phyloP scores from a whole-genome alignment of 1,140 invertebrate species.

The Acyrthosiphon pisum region DNA sequence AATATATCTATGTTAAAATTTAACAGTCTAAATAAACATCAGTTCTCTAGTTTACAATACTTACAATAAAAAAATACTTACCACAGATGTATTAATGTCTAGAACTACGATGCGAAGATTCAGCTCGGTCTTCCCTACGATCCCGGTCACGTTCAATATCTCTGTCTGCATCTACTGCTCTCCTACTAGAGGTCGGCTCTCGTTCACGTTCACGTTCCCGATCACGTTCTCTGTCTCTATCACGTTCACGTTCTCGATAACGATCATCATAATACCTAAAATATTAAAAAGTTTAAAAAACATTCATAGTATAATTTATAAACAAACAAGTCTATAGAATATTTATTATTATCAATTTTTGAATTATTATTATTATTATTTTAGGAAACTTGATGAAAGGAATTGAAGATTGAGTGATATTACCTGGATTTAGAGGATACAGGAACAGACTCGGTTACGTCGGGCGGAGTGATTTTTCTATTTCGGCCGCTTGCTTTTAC shows the following conservation, averaged over 20 bases:
- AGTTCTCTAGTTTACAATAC: constrained; percentile 46
- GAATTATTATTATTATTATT: constrained; percentile 59
- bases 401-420: constrained; percentile 59
- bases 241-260: constrained; percentile 73
- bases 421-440: constrained; percentile 57
- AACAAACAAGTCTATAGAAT: constrained; percentile 59
- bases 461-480: constrained; percentile 56
- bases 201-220: constrained; percentile 72
- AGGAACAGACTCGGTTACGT: constrained; percentile 51
- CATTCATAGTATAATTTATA: not conserved
- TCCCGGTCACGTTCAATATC: constrained; percentile 70
- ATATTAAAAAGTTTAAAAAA: constrained; percentile 59
- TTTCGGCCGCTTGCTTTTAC: constrained; percentile 56
- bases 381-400: constrained; percentile 51
- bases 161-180: constrained; percentile 68
- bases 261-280: constrained; percentile 81
- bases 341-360: constrained; percentile 58
- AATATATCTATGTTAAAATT: constrained; percentile 25
- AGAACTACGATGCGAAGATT: constrained; percentile 70
- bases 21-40: constrained; percentile 49
- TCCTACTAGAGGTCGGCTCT: constrained; percentile 67
- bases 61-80: constrained; percentile 46
- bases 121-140: constrained; percentile 71
- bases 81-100: constrained; percentile 60
- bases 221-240: constrained; percentile 70